Conservation (phyloP, 2,113 vertebrate genomes). For the Monarcha castaneiventris region DNA sequence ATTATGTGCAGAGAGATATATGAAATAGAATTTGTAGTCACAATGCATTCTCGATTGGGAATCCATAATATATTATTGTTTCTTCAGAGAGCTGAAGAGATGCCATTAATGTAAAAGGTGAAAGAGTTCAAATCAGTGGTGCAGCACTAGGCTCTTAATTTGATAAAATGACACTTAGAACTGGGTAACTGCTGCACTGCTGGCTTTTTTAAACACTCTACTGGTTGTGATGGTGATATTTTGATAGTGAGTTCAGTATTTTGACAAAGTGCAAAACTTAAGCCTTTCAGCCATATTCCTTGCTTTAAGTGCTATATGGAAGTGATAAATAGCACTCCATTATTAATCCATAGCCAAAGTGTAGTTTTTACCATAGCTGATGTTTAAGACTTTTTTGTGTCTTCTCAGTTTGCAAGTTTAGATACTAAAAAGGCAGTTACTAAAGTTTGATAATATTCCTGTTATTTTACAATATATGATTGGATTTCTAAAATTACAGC, state of each 20-base stretch:
- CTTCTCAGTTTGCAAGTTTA: neutral
- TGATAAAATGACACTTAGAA: neutral
- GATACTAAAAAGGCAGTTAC: neutral
- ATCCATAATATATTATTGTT: slow-evolving; percentile 22
- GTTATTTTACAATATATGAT: neutral
- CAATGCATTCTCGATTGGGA: neutral
- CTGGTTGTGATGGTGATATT: neutral
- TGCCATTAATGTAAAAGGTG: neutral
- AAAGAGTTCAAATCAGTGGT: slow-evolving; percentile 24
- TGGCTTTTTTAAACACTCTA: neutral
- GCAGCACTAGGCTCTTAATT: slow-evolving; percentile 8
- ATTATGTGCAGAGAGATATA: neutral
- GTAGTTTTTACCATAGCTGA: neutral
- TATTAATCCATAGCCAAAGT: neutral
- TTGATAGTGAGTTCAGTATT: neutral
- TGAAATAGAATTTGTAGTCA: slow-evolving; percentile 1
- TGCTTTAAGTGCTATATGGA: neutral
- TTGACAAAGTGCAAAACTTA: neutral
- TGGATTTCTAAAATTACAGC: neutral
- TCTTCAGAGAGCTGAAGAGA: neutral
- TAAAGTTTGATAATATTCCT: neutral
- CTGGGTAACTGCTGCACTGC: neutral
- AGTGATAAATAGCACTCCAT: neutral
- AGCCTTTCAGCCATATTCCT: neutral
- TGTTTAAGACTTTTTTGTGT: neutral